Percentiles rank a stretch among this genome's conserved stretches.
phyloP scores from a whole-genome alignment of 1,140 invertebrate species.

The Anastrepha ludens region DNA sequence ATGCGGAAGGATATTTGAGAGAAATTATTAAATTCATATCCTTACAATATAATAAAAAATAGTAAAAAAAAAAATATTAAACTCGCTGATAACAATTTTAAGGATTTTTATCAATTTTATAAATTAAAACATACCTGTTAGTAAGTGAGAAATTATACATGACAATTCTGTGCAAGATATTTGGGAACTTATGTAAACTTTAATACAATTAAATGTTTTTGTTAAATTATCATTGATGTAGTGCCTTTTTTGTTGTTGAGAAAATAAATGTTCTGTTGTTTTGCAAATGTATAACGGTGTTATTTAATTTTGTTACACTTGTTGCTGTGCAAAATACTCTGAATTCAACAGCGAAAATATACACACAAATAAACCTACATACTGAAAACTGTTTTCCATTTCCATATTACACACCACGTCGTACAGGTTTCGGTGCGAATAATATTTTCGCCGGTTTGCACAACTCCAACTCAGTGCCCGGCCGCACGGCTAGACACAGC shows the following conservation, averaged over 20 bases:
- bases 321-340: background rate
- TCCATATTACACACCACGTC: conserved; percentile 83
- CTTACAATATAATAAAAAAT: too few relatives aligned
- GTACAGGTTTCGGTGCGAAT: conserved; percentile 90
- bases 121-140: too few relatives aligned
- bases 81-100: too few relatives aligned
- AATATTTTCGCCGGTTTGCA: conserved; percentile 93
- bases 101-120: too few relatives aligned
- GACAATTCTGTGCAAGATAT: background rate
- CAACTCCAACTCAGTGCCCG: conserved; percentile 83
- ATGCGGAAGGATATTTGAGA: conserved; percentile 61
- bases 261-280: conserved; percentile 24
- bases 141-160: too few relatives aligned
- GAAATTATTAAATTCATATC: background rate
- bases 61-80: too few relatives aligned
- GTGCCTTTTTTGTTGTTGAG: background rate
- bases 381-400: background rate
- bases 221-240: background rate
- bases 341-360: background rate
- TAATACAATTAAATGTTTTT: background rate
- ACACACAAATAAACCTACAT: background rate
- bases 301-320: background rate
- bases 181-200: too few relatives aligned
- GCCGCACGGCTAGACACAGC: conserved; percentile 84
- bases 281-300: background rate